A percentile compares a stretch with the other conserved stretches of the same genome.
These are phyloP conservation scores for Plectrocnemia conspersa DNA, from an alignment of 1,140 invertebrate species.

Conservation along the genomic window DNA sequence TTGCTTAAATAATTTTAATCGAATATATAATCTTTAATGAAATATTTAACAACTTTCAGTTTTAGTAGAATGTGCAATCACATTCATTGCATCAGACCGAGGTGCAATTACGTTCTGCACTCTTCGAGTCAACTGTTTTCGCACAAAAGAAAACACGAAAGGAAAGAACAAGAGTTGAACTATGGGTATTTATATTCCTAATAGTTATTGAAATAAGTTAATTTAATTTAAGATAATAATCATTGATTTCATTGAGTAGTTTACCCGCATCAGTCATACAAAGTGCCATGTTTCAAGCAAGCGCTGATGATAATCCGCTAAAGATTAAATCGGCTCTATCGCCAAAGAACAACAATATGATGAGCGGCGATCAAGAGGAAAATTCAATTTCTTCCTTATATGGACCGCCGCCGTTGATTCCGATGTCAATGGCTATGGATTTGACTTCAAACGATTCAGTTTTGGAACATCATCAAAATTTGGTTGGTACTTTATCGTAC, in stretches of 20 bases:
- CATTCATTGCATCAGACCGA: constrained; percentile 94
- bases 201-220: constrained; percentile 7
- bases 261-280: constrained; percentile 49
- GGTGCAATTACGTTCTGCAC: constrained; percentile 93
- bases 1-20: neutral
- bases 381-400: constrained; percentile 12
- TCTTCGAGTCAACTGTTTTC: constrained; percentile 96
- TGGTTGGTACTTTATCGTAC: constrained; percentile 16
- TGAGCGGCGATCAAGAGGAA: constrained; percentile 15
- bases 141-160: constrained; percentile 95
- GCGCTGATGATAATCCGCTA: constrained; percentile 37
- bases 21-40: neutral
- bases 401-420: constrained; percentile 15
- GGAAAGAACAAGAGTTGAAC: constrained; percentile 75
- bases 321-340: constrained; percentile 24
- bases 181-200: constrained; percentile 41
- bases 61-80: constrained; percentile 96
- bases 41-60: constrained; percentile 31
- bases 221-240: neutral
- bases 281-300: constrained; percentile 47
- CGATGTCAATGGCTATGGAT: constrained; percentile 40
- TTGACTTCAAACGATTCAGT: constrained; percentile 38
- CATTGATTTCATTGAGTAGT: constrained; percentile 35
- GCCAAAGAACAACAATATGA: constrained; percentile 18
- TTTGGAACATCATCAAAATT: constrained; percentile 21